A percentile compares a stretch with the other conserved stretches of the same genome.
Conservation (phyloP, 2,797 vertebrate species). For the Phaenicophaeus curvirostris region DNA sequence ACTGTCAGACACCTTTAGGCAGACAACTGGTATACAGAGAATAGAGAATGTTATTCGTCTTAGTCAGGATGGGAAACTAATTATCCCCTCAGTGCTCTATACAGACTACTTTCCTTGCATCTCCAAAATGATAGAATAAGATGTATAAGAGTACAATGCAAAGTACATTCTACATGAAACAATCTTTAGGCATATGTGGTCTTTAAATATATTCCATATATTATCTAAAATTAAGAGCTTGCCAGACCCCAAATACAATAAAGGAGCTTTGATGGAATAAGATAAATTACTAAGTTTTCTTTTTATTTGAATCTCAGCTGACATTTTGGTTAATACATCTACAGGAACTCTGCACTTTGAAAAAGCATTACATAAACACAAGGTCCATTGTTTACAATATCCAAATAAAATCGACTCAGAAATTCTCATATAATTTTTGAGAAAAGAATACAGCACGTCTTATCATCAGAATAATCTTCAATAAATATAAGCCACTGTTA, state of each 20-base stretch:
- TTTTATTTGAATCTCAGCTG: neutral
- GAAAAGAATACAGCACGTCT: neutral
- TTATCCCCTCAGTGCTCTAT: neutral
- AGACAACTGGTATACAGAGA: slow-evolving; percentile 4
- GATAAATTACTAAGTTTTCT: neutral
- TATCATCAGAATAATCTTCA: neutral
- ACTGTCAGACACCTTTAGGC: slow-evolving; percentile 5
- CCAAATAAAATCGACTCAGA: neutral
- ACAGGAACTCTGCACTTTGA: neutral
- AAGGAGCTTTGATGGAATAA: neutral
- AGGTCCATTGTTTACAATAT: neutral
- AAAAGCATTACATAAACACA: neutral
- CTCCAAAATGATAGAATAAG: neutral
- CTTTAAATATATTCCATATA: neutral
- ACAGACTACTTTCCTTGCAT: neutral
- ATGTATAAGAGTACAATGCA: neutral
- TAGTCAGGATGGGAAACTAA: neutral
- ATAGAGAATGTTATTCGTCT: slow-evolving; percentile 3
- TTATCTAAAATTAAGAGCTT: neutral
- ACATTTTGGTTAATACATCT: neutral
- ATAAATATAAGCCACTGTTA: neutral
- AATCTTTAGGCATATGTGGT: neutral
- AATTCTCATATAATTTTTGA: neutral
- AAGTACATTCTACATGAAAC: neutral
- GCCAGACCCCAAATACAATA: neutral